These are phyloP conservation scores for Dysidea cf. avara DNA, from an alignment of 37 sponge, comb jelly and placozoan genomes.

Conservation along the genomic window DNA sequence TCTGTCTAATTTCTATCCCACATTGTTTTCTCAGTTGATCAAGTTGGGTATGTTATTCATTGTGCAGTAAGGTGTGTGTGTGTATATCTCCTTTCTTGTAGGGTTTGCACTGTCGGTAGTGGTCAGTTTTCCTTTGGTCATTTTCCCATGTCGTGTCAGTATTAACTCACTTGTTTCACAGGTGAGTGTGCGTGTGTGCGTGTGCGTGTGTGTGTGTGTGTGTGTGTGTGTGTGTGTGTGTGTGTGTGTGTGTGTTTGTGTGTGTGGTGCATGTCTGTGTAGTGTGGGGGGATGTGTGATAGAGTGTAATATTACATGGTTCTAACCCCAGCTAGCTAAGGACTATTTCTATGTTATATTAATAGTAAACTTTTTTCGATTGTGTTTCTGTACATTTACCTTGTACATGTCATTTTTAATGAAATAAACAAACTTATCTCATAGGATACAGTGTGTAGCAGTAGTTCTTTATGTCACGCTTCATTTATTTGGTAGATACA, in stretches of 20 bases:
- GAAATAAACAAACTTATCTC: no score
- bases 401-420: no score
- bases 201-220: neutral
- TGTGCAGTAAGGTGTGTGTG: slow-evolving; percentile 1
- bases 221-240: no score
- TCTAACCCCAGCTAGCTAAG: no score
- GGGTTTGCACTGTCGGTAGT: slow-evolving; percentile 73
- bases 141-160: slow-evolving; percentile 69
- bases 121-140: slow-evolving; percentile 69
- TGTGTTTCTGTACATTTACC: no score
- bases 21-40: slow-evolving; percentile 31
- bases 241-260: no score
- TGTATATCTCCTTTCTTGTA: slow-evolving; percentile 18
- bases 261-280: no score
- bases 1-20: slow-evolving; percentile 47
- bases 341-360: no score
- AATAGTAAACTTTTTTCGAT: no score
- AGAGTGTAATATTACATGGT: no score
- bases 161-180: slow-evolving; percentile 62
- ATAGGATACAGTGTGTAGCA: neutral
- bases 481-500: neutral
- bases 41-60: neutral
- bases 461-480: neutral
- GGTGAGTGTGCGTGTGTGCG: neutral
- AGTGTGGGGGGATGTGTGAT: no score